Evolutionary conservation across 2,888 invertebrate genomes (phyloP).

Genomic region (Gnatocerus cornutus): DNA sequence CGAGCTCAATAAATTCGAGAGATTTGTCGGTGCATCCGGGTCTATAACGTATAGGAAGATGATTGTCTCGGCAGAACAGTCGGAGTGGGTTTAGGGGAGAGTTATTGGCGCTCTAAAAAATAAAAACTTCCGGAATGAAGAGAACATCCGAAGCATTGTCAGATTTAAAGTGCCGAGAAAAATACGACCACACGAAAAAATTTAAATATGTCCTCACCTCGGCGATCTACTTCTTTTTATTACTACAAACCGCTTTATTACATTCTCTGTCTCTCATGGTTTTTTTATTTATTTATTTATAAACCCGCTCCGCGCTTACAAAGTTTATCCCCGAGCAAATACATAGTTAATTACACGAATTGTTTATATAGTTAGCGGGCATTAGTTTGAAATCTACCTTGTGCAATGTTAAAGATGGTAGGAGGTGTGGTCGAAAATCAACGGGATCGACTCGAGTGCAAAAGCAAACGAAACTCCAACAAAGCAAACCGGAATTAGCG

Average conservation of each 20-base stretch:
- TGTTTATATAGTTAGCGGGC: constrained; percentile 41
- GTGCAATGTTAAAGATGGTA: constrained; percentile 28
- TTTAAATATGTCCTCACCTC: too few relatives aligned
- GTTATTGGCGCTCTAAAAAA: constrained; percentile 25
- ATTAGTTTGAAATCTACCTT: constrained; percentile 40
- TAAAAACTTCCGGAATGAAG: constrained; percentile 16
- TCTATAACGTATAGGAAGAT: constrained; percentile 30
- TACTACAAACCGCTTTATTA: constrained; percentile 1
- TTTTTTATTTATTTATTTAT: constrained; percentile 25
- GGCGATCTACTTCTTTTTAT: too few relatives aligned
- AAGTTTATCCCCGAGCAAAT: constrained; percentile 24
- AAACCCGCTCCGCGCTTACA: constrained; percentile 5
- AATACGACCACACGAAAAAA: neutral
- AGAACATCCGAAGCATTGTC: constrained; percentile 4
- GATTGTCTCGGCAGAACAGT: constrained; percentile 31
- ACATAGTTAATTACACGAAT: constrained; percentile 36
- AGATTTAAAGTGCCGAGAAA: constrained; percentile 1
- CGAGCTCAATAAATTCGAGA: constrained; percentile 60
- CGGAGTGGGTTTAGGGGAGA: constrained; percentile 25
- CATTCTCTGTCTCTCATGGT: constrained; percentile 10
- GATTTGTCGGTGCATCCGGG: constrained; percentile 56
- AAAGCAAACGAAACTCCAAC: constrained; percentile 43
- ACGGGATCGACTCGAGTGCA: constrained; percentile 37
- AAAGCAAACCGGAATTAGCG: constrained; percentile 47
- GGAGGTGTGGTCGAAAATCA: constrained; percentile 33